phyloP scores from a whole-genome alignment of 2,113 vertebrate genomes.

The Daubentonia madagascariensis region DNA sequence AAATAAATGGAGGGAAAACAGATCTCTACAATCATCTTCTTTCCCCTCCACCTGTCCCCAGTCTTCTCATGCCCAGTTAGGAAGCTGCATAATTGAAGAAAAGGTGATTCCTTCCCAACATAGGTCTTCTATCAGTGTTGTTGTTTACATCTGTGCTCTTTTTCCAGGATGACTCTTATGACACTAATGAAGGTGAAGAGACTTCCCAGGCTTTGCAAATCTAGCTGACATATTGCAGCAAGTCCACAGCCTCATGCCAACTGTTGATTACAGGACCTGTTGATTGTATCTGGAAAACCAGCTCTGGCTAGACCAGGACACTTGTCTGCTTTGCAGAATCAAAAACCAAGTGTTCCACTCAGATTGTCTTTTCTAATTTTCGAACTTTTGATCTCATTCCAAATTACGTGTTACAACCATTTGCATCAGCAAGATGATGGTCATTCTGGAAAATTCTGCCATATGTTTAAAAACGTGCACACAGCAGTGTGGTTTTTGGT shows the following conservation, averaged over 20 bases:
- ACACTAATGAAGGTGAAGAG: slow-evolving; percentile 61
- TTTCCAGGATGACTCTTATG: not conserved
- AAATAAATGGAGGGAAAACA: not conserved
- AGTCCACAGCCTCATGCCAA: not conserved
- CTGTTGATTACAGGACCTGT: not conserved
- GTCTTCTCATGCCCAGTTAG: not conserved
- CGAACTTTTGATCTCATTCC: slow-evolving; percentile 68
- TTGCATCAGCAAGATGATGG: not conserved
- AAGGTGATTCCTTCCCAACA: slow-evolving; percentile 3
- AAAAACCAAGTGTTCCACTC: slow-evolving; percentile 59
- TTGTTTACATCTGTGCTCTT: slow-evolving; percentile 21
- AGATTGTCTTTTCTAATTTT: slow-evolving; percentile 60
- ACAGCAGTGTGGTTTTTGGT: not conserved
- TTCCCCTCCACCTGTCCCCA: not conserved
- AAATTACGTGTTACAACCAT: slow-evolving; percentile 64
- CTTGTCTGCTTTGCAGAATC: not conserved
- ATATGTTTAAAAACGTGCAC: not conserved
- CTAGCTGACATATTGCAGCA: not conserved
- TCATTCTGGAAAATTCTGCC: not conserved
- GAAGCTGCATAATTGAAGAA: not conserved
- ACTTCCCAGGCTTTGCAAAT: slow-evolving; percentile 44
- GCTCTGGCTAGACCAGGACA: slow-evolving; percentile 32
- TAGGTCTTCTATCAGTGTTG: not conserved
- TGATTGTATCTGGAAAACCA: slow-evolving; percentile 43
- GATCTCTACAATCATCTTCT: not conserved